Base-by-base conservation (phyloP, 2,797 vertebrate genomes). In the Holocentrus rufus region DNA sequence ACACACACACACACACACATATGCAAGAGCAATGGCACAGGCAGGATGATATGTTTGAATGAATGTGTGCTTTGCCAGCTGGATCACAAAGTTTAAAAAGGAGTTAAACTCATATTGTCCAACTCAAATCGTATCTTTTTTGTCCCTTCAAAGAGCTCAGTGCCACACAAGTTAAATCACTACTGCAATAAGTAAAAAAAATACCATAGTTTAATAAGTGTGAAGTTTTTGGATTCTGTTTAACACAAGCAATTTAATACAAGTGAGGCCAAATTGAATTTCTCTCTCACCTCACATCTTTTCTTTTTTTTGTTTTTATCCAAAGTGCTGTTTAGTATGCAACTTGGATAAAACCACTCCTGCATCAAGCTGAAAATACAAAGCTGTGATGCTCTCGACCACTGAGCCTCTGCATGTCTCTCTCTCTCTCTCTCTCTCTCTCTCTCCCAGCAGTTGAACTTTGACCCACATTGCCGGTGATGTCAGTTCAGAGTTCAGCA, bases 401-500 rank as follows among this genome's bases (percentile, higher is more conserved):
- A 9, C 31, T 6, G 22, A 3, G 10, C 14, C 14, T 22, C 34
- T 60, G n/a, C 23, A 2, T 22, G 34, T 60, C 64, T 52, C 52
- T 53, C 52, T 46, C 13, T 31, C 14, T 63, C 31, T 23, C 22
- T 22, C 34, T 25, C 36, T 44, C 13, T 55, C 46, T 34, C 5
- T 1, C 6, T 54, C 56, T 17, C 74, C 17, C 67, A 67, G 66
- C 39, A 74, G 58, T 2, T 82, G 88, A 90, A 77, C 92, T 90
- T 84, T 89, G 85, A 74, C 76, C 84, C 46, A 23, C 56, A 36
- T 69, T 10, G 27, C 9, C 6, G 30, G 44, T 88, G 79, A 89
- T 85, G 86, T 58, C 87, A 90, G 69, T 79, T 64, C 64, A 78
- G 69, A 39, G 71, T 65, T 67, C 42, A 5, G 49, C 49, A 5